Percentiles rank a stretch among this genome's conserved stretches.
Conservation (phyloP, 2,888 invertebrate species). For the Tachystola acroxantha region DNA sequence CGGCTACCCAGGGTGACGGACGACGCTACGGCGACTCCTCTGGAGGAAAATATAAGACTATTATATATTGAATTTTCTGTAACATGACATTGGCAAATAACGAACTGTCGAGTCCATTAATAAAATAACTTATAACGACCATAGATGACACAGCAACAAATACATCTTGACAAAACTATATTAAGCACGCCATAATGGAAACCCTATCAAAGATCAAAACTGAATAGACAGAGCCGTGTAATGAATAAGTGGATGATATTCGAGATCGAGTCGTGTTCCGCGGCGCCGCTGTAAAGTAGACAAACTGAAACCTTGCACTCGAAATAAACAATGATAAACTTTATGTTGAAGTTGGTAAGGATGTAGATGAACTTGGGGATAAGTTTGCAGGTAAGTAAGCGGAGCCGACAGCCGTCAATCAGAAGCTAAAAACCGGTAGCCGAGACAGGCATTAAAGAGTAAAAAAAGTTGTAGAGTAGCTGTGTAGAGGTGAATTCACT, state of each 20-base stretch:
- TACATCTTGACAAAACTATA: background rate
- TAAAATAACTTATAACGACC: background rate
- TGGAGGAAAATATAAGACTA: too few relatives aligned
- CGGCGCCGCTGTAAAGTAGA: slow-evolving; percentile 68
- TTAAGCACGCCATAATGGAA: background rate
- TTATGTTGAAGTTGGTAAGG: slow-evolving; percentile 17
- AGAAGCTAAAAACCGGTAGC: slow-evolving; percentile 76
- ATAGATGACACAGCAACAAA: background rate
- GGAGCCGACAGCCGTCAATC: slow-evolving; percentile 77
- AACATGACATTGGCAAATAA: too few relatives aligned
- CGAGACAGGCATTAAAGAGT: slow-evolving; percentile 66
- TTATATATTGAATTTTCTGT: too few relatives aligned
- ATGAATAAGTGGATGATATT: slow-evolving; percentile 76
- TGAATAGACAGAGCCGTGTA: slow-evolving; percentile 60
- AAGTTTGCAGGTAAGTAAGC: slow-evolving; percentile 50
- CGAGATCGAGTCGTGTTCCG: slow-evolving; percentile 63
- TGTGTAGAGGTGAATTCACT: slow-evolving; percentile 3
- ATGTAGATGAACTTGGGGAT: slow-evolving; percentile 16
- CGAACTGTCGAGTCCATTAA: too few relatives aligned
- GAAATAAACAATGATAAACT: slow-evolving; percentile 24
- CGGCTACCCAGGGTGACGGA: too few relatives aligned
- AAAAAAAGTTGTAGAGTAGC: slow-evolving; percentile 59
- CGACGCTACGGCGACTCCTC: too few relatives aligned
- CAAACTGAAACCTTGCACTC: slow-evolving; percentile 18
- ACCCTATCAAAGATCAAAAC: slow-evolving; percentile 51